Evolutionary conservation across 1,140 invertebrate species (phyloP).

Genomic region (Dreissena rostriformis): DNA sequence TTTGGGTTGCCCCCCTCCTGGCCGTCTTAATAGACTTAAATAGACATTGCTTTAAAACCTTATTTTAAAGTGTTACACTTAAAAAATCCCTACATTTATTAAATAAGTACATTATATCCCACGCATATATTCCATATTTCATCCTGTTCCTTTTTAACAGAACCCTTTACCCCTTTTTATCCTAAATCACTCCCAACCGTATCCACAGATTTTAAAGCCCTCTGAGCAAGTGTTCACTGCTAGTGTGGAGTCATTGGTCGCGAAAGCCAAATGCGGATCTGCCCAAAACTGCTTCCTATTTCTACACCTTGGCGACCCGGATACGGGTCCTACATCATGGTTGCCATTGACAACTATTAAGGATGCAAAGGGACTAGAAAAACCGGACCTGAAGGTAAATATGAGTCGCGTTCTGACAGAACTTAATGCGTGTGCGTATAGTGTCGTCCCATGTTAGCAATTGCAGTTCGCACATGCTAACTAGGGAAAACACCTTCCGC

Average conservation of each 20-base stretch:
- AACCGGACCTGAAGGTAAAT: slow-evolving; percentile 63
- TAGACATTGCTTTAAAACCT: background rate
- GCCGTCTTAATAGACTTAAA: too few relatives aligned
- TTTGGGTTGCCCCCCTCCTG: too few relatives aligned
- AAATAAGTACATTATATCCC: background rate
- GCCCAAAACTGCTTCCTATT: slow-evolving; percentile 62
- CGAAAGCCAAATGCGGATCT: slow-evolving; percentile 49
- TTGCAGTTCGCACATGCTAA: too few relatives aligned
- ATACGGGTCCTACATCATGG: slow-evolving; percentile 50
- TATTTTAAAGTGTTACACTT: background rate
- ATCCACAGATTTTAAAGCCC: slow-evolving; percentile 58
- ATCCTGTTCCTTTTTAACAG: background rate
- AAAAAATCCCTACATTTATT: background rate
- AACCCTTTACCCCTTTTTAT: background rate
- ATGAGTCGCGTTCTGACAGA: too few relatives aligned
- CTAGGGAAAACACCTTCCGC: too few relatives aligned
- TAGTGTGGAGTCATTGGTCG: slow-evolving; percentile 46
- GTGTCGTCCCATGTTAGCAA: too few relatives aligned
- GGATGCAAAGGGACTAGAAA: slow-evolving; percentile 53
- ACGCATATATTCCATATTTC: background rate
- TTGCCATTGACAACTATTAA: slow-evolving; percentile 61
- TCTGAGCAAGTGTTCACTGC: slow-evolving; percentile 59
- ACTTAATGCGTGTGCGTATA: too few relatives aligned
- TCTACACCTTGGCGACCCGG: slow-evolving; percentile 56
- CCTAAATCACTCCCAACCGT: background rate